Conservation (phyloP, 2,888 invertebrate genomes). For the Nineta flava region DNA sequence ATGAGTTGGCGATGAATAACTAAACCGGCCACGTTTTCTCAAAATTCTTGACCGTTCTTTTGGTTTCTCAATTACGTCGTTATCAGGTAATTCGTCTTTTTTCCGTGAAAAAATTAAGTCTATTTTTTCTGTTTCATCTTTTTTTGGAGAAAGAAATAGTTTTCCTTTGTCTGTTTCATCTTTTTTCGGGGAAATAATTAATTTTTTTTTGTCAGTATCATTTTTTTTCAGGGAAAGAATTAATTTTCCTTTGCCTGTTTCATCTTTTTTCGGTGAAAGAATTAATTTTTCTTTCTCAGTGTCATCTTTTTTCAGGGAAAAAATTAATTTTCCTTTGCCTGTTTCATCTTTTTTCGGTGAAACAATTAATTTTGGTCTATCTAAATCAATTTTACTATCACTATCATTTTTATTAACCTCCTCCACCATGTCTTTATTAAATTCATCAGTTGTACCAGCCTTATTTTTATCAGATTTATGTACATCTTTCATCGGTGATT, state of each 20-base stretch:
- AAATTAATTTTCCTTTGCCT: conserved; percentile 8
- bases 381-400: conserved; percentile 1
- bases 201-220: no score
- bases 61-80: background rate
- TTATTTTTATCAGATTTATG: no score
- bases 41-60: background rate
- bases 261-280: background rate
- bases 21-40: no score
- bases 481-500: no score
- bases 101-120: background rate
- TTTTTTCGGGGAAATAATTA: no score
- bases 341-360: background rate
- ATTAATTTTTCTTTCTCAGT: conserved; percentile 6
- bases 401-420: conserved; percentile 2
- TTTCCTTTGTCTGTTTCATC: no score
- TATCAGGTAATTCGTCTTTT: background rate
- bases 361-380: background rate
- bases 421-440: background rate
- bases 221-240: no score
- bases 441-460: no score
- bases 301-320: conserved; percentile 7
- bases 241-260: conserved; percentile 7
- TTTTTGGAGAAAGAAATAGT: no score
- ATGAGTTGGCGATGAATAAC: no score
- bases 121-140: background rate